Conservation (phyloP, 2,888 invertebrate genomes). For the Perithous albicinctus region DNA sequence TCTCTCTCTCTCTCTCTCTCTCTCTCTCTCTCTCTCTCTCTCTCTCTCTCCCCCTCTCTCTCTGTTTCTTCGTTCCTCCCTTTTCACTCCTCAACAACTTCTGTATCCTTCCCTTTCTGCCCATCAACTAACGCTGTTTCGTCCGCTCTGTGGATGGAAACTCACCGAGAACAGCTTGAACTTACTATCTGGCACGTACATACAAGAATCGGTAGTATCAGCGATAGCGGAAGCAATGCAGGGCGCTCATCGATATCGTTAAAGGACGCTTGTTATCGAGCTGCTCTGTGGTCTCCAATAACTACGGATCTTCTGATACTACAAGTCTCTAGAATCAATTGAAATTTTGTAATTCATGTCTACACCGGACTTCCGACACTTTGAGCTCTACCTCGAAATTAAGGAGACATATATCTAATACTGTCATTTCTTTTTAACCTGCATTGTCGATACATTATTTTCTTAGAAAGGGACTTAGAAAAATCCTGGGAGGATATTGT, state of each 20-base stretch:
- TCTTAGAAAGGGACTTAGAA: no score
- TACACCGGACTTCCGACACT: no score
- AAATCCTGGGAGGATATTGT: no score
- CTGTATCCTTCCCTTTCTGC: not conserved
- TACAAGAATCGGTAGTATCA: not conserved
- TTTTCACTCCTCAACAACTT: slow-evolving; percentile 9
- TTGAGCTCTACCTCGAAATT: no score
- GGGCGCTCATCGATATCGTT: slow-evolving; percentile 5
- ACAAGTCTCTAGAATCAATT: not conserved
- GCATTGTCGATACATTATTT: no score
- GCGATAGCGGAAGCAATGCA: not conserved
- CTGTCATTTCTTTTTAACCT: no score
- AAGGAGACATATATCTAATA: no score
- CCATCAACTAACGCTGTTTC: slow-evolving; percentile 16
- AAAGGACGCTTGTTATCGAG: slow-evolving; percentile 1
- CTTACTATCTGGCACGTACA: slow-evolving; percentile 24
- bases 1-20: not conserved
- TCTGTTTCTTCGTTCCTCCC: not conserved
- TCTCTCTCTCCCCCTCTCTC: not conserved
- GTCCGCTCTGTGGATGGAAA: slow-evolving; percentile 1
- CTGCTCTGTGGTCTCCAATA: not conserved
- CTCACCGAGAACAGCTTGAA: slow-evolving; percentile 20
- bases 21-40: not conserved
- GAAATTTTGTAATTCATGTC: no score
- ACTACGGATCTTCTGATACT: not conserved